These are phyloP conservation scores for Chloroceryle inda DNA, from an alignment of 2,797 vertebrate species.

Conservation along the genomic window DNA sequence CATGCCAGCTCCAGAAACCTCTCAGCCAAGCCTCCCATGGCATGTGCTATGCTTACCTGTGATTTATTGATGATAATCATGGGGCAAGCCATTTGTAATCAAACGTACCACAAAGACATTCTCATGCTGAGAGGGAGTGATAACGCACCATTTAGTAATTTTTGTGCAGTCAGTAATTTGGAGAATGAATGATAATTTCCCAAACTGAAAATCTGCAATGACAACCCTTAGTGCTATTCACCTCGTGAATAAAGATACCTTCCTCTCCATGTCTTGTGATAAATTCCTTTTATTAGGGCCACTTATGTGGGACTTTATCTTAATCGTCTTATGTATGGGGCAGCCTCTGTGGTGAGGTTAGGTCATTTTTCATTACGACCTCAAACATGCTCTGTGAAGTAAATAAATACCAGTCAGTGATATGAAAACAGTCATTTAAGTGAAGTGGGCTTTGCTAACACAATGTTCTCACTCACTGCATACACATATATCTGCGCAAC, in stretches of 20 bases:
- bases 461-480: neutral
- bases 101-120: constrained; percentile 81
- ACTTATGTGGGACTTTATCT: constrained; percentile 85
- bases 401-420: constrained; percentile 76
- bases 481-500: neutral
- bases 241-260: constrained; percentile 82
- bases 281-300: constrained; percentile 86
- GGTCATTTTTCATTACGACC: constrained; percentile 78
- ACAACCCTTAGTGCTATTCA: constrained; percentile 81
- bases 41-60: constrained; percentile 77
- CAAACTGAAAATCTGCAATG: constrained; percentile 77
- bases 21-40: constrained; percentile 42
- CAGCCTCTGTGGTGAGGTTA: constrained; percentile 71
- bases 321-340: constrained; percentile 80
- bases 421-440: constrained; percentile 46
- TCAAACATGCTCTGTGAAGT: constrained; percentile 63
- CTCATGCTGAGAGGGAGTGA: constrained; percentile 83
- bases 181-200: constrained; percentile 88
- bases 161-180: constrained; percentile 84
- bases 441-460: constrained; percentile 26
- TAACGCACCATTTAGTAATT: constrained; percentile 87
- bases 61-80: constrained; percentile 85
- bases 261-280: constrained; percentile 82
- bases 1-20: constrained; percentile 40
- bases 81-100: constrained; percentile 86